Evolutionary conservation across 2,888 invertebrate genomes (phyloP).

Genomic region (Hemithea aestivaria): DNA sequence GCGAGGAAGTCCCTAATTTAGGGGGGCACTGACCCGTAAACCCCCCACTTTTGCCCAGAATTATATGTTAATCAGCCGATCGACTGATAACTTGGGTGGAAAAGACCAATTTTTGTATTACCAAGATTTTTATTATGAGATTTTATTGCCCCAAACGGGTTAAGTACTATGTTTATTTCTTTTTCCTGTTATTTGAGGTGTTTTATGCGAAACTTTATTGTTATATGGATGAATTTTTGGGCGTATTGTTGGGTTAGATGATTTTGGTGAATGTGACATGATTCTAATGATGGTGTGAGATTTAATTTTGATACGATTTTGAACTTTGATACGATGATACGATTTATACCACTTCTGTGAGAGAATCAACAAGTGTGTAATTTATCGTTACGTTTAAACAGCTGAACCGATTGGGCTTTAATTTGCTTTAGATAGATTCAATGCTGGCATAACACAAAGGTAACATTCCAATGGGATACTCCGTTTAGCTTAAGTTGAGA

Average conservation of each 20-base stretch:
- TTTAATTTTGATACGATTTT: too few relatives aligned
- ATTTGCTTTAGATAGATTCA: too few relatives aligned
- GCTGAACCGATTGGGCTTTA: too few relatives aligned
- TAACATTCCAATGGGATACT: too few relatives aligned
- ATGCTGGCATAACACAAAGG: too few relatives aligned
- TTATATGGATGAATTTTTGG: conserved; percentile 22
- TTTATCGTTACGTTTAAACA: too few relatives aligned
- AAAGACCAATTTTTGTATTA: conserved; percentile 33
- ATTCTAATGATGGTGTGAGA: too few relatives aligned
- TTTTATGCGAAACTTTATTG: conserved; percentile 19
- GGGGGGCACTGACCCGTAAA: conserved; percentile 72
- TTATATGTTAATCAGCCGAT: conserved; percentile 76
- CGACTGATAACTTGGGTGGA: conserved; percentile 47
- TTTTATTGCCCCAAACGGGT: conserved; percentile 26
- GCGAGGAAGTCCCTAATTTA: conserved; percentile 74
- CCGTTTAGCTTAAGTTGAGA: too few relatives aligned
- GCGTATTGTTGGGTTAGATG: conserved; percentile 36
- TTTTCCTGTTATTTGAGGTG: conserved; percentile 22
- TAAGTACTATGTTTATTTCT: conserved; percentile 24
- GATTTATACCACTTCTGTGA: too few relatives aligned
- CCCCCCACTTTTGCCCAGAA: conserved; percentile 66
- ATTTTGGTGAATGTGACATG: neutral
- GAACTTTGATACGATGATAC: too few relatives aligned
- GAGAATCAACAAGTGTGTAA: too few relatives aligned
- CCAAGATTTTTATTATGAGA: conserved; percentile 25